Evolutionary conservation across 2,797 vertebrate genomes (phyloP), one percentile per base, ranked within the genome.

Genomic region (Phataginus tetradactyla): DNA sequence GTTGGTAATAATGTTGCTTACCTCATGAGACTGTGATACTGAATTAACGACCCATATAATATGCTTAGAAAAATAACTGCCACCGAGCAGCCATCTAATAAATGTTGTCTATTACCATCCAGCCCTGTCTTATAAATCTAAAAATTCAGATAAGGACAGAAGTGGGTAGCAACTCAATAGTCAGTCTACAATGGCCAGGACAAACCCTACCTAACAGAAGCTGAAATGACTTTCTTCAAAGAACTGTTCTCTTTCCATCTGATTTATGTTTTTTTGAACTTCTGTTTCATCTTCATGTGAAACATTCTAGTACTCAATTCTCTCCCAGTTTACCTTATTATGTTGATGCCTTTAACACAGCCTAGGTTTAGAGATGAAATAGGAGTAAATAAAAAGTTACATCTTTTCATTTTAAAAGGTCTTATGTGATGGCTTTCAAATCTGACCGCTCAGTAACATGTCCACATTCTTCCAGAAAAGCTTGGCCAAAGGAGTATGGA

Each of bases 401-500:
- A 63, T 59, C 29, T 61, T 91, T 80, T 83, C 74, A 71, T 94
- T 97, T 91, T 74, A 80, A 90, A 87, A 75, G 6, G 34, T 88
- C 27, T 75, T 75, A 72, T 39, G 5, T 49, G 72, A 86, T 79
- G 8, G 25, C 10, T 64, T 93, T 93, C 74, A 69, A 61, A 83
- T 84, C 78, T 66, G 68, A 84, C 59, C 91, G 66, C 27, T 49
- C 51, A 3, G 17, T 51, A 91, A 90, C 21, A 27, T 32, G 42
- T 61, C 23, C 86, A 57, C 27, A 4, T 83, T 94, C 90, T 87
- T 78, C 27, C 7, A 61, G 64, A 27, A 61, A 68, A 91, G 1
- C 51, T 86, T 86, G 61, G 10, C 11, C 66, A 39, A 45, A 68
- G 7, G 9, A 81, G 4, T 11, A 1, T 78, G 20, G 20, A 37